Conservation (phyloP, 2,888 invertebrate species). For the Chloromyia formosa region DNA sequence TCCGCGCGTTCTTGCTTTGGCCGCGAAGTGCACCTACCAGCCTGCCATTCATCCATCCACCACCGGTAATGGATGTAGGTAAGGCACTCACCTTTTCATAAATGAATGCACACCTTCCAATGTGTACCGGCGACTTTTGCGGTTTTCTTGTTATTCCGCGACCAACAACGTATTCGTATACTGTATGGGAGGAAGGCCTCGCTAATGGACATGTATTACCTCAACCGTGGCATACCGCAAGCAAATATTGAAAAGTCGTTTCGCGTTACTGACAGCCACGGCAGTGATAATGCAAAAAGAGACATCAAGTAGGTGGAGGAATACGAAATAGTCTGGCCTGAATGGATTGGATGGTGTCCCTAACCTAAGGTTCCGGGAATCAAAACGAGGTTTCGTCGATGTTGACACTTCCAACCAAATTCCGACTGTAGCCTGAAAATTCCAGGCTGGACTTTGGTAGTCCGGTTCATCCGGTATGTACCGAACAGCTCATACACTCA, state of each 20-base stretch:
- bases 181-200: constrained; percentile 3
- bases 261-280: not conserved
- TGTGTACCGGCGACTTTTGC: constrained; percentile 21
- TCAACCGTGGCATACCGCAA: constrained; percentile 29
- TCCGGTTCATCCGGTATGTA: too few relatives aligned
- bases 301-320: constrained; percentile 11
- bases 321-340: not conserved
- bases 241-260: constrained; percentile 41
- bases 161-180: not conserved
- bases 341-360: not conserved
- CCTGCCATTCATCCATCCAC: not conserved
- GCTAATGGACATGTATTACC: constrained; percentile 27
- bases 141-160: constrained; percentile 30
- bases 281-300: constrained; percentile 7
- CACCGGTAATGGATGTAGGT: constrained; percentile 3
- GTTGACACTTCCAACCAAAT: too few relatives aligned
- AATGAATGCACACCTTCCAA: constrained; percentile 13
- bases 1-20: not conserved
- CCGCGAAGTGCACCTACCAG: not conserved
- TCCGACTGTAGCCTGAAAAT: too few relatives aligned
- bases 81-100: constrained; percentile 23
- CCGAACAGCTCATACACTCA: too few relatives aligned
- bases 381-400: too few relatives aligned
- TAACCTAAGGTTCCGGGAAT: too few relatives aligned
- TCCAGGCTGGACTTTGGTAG: too few relatives aligned